Base-by-base conservation (phyloP, 2,113 vertebrate species). In the Tupaia chinensis region DNA sequence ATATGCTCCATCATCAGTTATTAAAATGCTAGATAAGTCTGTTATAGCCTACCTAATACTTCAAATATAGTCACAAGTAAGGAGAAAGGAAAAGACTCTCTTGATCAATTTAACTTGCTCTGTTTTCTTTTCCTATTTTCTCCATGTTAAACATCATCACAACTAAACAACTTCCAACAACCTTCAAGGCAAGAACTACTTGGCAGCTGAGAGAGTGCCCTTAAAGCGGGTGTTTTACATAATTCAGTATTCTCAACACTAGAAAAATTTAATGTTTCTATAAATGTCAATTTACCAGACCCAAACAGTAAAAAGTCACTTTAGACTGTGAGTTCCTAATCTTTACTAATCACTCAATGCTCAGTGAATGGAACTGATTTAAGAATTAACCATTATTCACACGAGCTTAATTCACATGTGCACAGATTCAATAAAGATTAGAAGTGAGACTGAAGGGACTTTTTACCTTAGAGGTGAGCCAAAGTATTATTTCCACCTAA, bases 241-340 rank as follows among this genome's bases (percentile, higher is more conserved):
- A 89, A 92, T 78, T 87, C 13, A 83, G 83, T 63, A 95, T 78
- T 89, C n/a, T 34, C 19, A 83, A 73, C 20, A 82, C n/a, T 34
- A 44, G 29, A 79, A 92, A n/a, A 94, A 54, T 63, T 44, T 97
- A 95, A n/a, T 81, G 79, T 92, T 94, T 94, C 65, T 83, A 1
- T 82, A 92, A 89, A 89, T 76, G 56, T 25, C 60, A 78, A 93
- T 66, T 90, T 29, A 87, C 23, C 61, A 84, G 80, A 87, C 12
- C 58, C 29, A 76, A 58, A 85, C 70, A 81, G 20, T 63, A 15
- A 56, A 84, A 93, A 61, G 34, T 80, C 27, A 27, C 9, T 65
- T 91, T 63, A 68, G 74, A n/a, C 58, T 87, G 91, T 22, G 78
- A 89, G 76, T 68, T 89, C 70, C 12, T 61, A 94, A 93, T 61